phyloP scores from a whole-genome alignment of 2,888 invertebrate genomes.

The Octodonta nipae region DNA sequence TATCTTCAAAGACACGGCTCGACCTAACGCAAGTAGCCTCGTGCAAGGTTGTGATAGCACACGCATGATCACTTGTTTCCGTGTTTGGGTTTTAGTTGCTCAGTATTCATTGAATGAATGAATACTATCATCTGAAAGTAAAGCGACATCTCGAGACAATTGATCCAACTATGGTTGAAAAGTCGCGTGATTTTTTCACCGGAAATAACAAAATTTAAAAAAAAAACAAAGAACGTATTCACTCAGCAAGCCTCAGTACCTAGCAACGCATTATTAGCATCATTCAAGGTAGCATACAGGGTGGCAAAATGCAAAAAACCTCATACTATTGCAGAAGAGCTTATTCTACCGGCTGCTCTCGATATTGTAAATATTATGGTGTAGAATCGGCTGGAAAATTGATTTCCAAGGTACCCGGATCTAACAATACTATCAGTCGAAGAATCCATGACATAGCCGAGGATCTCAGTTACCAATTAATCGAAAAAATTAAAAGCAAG shows the following conservation, averaged over 20 bases:
- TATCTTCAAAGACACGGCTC: too few species aligned
- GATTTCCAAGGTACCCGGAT: slow-evolving; percentile 13
- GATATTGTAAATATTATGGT: slow-evolving; percentile 5
- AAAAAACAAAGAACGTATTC: too few species aligned
- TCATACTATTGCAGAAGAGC: too few species aligned
- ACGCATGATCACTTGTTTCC: too few species aligned
- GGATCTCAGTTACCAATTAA: slow-evolving; percentile 9
- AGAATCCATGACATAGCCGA: slow-evolving; percentile 13
- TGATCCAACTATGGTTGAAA: slow-evolving; percentile 1
- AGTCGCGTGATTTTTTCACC: background rate
- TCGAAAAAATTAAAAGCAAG: slow-evolving; percentile 7
- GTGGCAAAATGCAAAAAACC: slow-evolving; percentile 5
- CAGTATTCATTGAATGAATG: too few species aligned
- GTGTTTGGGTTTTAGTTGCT: too few species aligned
- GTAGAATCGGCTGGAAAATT: slow-evolving; percentile 8
- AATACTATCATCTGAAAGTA: too few species aligned
- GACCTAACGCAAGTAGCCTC: too few species aligned
- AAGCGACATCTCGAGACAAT: slow-evolving; percentile 2
- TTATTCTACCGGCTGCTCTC: too few species aligned
- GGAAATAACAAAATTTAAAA: too few species aligned
- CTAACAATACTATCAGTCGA: slow-evolving; percentile 14
- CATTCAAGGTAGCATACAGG: slow-evolving; percentile 3
- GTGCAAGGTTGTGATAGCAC: too few species aligned
- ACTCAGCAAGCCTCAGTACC: background rate
- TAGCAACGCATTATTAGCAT: slow-evolving; percentile 4